A percentile compares a stretch with the other conserved stretches of the same genome.
phyloP scores from a whole-genome alignment of 2,113 vertebrate species.

The Loxodonta africana region DNA sequence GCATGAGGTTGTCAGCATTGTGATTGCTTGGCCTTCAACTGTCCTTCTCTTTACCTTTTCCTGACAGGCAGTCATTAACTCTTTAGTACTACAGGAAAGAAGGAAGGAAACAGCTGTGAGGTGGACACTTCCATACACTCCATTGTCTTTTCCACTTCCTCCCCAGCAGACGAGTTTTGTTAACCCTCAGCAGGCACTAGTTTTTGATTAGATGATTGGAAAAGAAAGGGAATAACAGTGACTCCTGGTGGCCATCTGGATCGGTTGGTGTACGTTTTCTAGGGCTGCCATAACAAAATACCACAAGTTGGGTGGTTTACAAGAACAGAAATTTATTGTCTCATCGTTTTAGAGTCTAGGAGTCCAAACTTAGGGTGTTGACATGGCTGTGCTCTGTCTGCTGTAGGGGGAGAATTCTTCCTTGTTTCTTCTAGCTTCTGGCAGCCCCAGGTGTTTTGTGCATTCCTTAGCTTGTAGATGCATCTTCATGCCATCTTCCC shows the following conservation, averaged over 20 bases:
- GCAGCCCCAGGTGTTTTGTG: background rate
- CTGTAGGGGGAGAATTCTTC: background rate
- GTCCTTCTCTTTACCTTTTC: background rate
- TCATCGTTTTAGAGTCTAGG: background rate
- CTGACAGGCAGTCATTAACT: background rate
- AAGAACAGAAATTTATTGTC: background rate
- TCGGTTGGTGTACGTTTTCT: background rate
- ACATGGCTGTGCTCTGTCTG: background rate
- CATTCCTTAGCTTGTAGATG: background rate
- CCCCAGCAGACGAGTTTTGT: background rate
- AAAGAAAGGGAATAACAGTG: background rate
- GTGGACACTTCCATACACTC: background rate
- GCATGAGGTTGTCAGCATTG: background rate
- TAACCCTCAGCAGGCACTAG: conserved; percentile 5
- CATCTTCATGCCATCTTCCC: background rate
- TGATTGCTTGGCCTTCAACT: background rate
- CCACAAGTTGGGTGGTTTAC: background rate
- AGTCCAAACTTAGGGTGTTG: background rate
- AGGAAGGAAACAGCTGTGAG: background rate
- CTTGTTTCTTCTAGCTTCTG: background rate
- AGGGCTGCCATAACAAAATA: background rate
- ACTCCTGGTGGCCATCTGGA: background rate
- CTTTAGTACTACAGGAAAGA: background rate
- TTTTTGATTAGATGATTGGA: conserved; percentile 14
- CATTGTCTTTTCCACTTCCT: background rate